phyloP scores from a whole-genome alignment of 2,888 invertebrate species.

The Agonum fuliginosum region DNA sequence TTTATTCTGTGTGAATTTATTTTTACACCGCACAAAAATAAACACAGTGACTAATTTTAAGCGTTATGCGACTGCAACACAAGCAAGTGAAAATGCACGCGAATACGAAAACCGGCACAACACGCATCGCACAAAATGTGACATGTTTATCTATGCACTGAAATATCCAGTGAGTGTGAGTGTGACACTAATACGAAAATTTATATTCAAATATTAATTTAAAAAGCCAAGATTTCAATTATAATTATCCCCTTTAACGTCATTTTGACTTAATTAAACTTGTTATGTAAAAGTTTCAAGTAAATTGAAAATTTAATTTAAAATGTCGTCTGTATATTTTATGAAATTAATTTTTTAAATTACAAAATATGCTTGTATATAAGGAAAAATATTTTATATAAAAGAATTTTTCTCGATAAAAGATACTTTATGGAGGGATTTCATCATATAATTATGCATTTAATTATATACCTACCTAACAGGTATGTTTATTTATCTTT shows the following conservation, averaged over 20 bases:
- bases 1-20: constrained; percentile 17
- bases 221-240: not conserved
- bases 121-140: constrained; percentile 7
- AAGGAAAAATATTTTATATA: no score
- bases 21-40: constrained; percentile 45
- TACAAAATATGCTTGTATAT: no score
- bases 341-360: not conserved
- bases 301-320: not conserved
- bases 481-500: no score
- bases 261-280: not conserved
- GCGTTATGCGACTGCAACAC: constrained; percentile 22
- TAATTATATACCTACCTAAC: no score
- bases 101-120: no score
- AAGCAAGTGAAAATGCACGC: constrained; percentile 25
- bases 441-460: no score
- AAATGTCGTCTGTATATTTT: not conserved
- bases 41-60: constrained; percentile 47
- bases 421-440: no score
- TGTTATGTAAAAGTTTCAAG: not conserved
- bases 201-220: not conserved
- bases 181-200: constrained; percentile 5
- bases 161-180: constrained; percentile 2
- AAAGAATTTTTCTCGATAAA: no score
- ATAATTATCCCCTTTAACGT: not conserved
- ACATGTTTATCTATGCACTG: constrained; percentile 31